phyloP scores from a whole-genome alignment of 2,113 vertebrate species.

The Xyrauchen texanus region DNA sequence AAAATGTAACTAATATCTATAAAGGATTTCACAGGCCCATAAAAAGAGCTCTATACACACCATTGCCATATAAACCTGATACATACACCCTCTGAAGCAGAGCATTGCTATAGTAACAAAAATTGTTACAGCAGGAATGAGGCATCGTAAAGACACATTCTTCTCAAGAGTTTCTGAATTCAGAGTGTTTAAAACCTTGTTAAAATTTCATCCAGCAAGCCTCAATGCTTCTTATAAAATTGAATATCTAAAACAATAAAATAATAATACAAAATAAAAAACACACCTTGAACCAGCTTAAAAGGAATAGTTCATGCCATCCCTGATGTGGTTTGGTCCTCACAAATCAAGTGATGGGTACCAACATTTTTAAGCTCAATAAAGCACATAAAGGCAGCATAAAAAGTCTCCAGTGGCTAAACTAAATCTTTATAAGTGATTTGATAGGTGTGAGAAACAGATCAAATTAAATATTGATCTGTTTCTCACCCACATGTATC shows the following conservation, averaged over 20 bases:
- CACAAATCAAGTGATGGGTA: too few species aligned
- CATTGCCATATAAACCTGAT: slow-evolving; percentile 48
- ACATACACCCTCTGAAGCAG: neutral
- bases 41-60: slow-evolving; percentile 56
- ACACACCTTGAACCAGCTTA: too few species aligned
- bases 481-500: too few species aligned
- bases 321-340: too few species aligned
- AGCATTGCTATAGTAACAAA: slow-evolving; percentile 9
- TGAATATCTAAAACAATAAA: neutral
- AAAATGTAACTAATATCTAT: slow-evolving; percentile 64
- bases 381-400: too few species aligned
- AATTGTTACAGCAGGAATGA: neutral
- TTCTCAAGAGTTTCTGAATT: slow-evolving; percentile 6
- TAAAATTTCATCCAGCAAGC: neutral
- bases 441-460: too few species aligned
- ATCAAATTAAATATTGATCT: too few species aligned
- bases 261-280: too few species aligned
- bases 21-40: slow-evolving; percentile 62
- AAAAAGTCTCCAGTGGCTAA: too few species aligned
- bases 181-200: slow-evolving; percentile 15
- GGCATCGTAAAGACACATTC: neutral
- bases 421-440: too few species aligned
- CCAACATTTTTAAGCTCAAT: too few species aligned
- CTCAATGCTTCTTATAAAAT: slow-evolving; percentile 7
- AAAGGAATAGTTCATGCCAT: too few species aligned